Conservation (phyloP, 2,113 vertebrate genomes). For the Tretioscincus oriximinensis region DNA sequence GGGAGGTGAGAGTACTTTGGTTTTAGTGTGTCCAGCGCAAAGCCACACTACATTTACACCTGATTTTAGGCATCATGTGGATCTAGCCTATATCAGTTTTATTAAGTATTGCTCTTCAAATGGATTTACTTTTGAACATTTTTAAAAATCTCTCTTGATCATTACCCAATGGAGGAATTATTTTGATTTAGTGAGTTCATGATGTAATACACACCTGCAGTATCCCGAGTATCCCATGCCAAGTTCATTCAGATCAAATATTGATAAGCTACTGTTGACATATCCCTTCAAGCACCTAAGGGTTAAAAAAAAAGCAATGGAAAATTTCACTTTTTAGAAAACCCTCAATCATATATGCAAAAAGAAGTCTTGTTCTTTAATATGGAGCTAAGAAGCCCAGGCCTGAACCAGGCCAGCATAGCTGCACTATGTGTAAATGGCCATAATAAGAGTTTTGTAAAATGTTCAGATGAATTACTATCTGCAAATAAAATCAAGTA, state of each 20-base stretch:
- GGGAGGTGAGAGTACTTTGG: no score
- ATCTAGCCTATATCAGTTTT: neutral
- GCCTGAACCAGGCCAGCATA: no score
- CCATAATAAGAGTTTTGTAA: neutral
- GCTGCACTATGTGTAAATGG: no score
- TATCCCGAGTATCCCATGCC: constrained; percentile 80
- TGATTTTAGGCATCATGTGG: no score
- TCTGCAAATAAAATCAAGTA: neutral
- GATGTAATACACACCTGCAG: constrained; percentile 77
- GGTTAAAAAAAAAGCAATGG: constrained; percentile 12
- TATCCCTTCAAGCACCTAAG: constrained; percentile 92
- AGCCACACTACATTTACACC: no score
- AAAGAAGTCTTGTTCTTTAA: neutral
- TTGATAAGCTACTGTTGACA: constrained; percentile 93
- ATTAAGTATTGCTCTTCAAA: neutral
- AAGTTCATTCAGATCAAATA: constrained; percentile 87
- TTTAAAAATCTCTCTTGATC: rapidly evolving
- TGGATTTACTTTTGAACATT: neutral
- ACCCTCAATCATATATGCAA: neutral
- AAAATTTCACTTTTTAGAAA: neutral
- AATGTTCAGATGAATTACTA: neutral
- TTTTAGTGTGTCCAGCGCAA: no score
- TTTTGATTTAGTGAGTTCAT: neutral
- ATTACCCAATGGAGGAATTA: no score
- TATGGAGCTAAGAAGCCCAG: neutral